Conservation (phyloP, 1,140 invertebrate species). For the Drosophila aff. region DNA sequence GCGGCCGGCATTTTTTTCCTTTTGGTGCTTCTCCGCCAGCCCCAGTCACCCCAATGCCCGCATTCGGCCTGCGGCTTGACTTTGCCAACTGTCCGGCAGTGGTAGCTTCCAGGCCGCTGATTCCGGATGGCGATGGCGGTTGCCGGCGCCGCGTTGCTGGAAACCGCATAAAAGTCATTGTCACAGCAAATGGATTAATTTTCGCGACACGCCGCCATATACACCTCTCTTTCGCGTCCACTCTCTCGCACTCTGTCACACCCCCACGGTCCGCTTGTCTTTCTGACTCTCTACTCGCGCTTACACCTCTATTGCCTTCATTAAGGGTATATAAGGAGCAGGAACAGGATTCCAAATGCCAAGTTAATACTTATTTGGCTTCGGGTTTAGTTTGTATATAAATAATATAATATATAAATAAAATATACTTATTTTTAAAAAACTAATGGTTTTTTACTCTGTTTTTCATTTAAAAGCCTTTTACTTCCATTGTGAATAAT, state of each 20-base stretch:
- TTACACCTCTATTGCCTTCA: neutral
- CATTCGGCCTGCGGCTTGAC: conserved; percentile 77
- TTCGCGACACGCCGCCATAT: conserved; percentile 80
- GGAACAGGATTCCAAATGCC: neutral
- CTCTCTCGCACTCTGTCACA: conserved; percentile 10
- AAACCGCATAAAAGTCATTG: conserved; percentile 84
- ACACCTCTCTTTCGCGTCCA: conserved; percentile 32
- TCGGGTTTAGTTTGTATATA: neutral
- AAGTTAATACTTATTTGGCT: neutral
- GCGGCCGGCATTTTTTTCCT: conserved; percentile 19
- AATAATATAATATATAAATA: neutral
- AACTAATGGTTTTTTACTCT: too few relatives aligned
- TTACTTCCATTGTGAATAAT: too few relatives aligned
- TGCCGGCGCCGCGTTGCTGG: conserved; percentile 60
- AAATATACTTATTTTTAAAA: too few relatives aligned
- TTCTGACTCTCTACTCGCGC: neutral
- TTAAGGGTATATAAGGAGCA: conserved; percentile 5
- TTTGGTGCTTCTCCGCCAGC: neutral
- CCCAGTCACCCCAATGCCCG: conserved; percentile 39
- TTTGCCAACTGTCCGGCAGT: conserved; percentile 60
- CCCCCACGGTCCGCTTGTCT: conserved; percentile 26
- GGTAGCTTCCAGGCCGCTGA: conserved; percentile 52
- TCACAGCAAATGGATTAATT: conserved; percentile 84
- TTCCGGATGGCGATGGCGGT: conserved; percentile 49
- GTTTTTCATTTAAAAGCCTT: neutral